These are phyloP conservation scores for Chinchilla lanigera DNA, from an alignment of 2,113 vertebrate genomes.

Conservation along the genomic window DNA sequence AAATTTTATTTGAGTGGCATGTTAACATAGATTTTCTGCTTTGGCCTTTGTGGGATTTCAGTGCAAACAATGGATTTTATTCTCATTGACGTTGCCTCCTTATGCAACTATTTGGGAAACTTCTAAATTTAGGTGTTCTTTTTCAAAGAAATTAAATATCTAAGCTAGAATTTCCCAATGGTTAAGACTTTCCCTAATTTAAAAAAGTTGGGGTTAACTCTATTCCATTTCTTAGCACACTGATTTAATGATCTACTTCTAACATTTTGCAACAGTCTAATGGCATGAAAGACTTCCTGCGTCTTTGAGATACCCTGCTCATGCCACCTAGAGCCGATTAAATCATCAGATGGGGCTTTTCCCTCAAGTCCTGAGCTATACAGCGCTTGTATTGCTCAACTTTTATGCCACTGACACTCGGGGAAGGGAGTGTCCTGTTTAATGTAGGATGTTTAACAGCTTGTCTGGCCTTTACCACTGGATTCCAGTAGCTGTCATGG, in stretches of 20 bases:
- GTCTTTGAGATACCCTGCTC: background rate
- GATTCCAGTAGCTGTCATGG: background rate
- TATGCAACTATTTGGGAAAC: background rate
- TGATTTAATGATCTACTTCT: background rate
- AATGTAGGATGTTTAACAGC: background rate
- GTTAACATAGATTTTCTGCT: background rate
- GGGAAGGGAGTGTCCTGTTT: background rate
- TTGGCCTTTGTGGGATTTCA: background rate
- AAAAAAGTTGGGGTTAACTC: constrained; percentile 14
- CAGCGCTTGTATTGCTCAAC: background rate
- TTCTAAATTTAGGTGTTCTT: constrained; percentile 48
- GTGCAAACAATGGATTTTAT: background rate
- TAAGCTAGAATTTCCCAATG: background rate
- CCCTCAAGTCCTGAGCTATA: background rate
- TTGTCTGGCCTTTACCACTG: background rate
- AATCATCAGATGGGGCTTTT: background rate
- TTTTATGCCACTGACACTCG: background rate
- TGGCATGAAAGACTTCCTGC: background rate
- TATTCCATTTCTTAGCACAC: background rate
- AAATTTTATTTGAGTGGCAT: constrained; percentile 40
- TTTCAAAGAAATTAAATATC: constrained; percentile 24
- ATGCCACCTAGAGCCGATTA: background rate
- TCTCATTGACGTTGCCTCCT: background rate
- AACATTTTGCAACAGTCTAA: constrained; percentile 23
- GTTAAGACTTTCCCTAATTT: constrained; percentile 1